These are phyloP conservation scores for Remorina albescens DNA, from an alignment of 2,797 vertebrate genomes.

Conservation along the genomic window DNA sequence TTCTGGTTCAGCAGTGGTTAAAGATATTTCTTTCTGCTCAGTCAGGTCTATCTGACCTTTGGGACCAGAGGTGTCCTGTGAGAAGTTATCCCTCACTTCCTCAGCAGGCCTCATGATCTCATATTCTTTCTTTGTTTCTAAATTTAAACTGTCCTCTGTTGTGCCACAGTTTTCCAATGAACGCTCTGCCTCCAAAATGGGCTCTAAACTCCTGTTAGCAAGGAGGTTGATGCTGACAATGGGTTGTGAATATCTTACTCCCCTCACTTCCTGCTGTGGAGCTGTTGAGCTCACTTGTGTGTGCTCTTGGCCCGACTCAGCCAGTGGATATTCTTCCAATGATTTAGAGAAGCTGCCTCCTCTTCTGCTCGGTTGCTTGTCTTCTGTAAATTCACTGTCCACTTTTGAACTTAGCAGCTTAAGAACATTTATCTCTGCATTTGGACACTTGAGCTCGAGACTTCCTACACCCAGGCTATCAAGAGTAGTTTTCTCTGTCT, in stretches of 20 bases:
- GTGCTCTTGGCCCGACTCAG: constrained; percentile 22
- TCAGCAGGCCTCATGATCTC: constrained; percentile 48
- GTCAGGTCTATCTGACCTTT: constrained; percentile 9
- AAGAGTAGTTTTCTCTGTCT: constrained; percentile 2
- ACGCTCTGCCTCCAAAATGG: constrained; percentile 70
- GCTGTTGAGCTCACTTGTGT: constrained; percentile 8
- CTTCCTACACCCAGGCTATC: constrained; percentile 6
- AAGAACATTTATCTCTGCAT: constrained; percentile 16
- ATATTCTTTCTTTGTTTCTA: constrained; percentile 25
- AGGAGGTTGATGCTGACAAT: constrained; percentile 52
- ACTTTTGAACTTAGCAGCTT: constrained; percentile 36
- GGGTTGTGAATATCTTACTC: constrained; percentile 35
- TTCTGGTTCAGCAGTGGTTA: constrained; percentile 42
- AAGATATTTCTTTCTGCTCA: constrained; percentile 19
- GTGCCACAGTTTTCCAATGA: constrained; percentile 45
- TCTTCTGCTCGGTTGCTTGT: constrained; percentile 8
- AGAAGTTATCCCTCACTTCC: constrained; percentile 33
- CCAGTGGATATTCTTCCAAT: constrained; percentile 23
- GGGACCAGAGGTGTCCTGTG: constrained; percentile 23
- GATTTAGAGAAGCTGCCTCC: constrained; percentile 10
- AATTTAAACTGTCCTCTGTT: constrained; percentile 33
- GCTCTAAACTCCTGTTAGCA: constrained; percentile 64
- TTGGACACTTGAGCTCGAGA: constrained; percentile 6
- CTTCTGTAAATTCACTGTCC: constrained; percentile 32
- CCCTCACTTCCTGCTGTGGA: constrained; percentile 42